Conservation (phyloP, 1,140 invertebrate species). For the Glossosoma conforme region DNA sequence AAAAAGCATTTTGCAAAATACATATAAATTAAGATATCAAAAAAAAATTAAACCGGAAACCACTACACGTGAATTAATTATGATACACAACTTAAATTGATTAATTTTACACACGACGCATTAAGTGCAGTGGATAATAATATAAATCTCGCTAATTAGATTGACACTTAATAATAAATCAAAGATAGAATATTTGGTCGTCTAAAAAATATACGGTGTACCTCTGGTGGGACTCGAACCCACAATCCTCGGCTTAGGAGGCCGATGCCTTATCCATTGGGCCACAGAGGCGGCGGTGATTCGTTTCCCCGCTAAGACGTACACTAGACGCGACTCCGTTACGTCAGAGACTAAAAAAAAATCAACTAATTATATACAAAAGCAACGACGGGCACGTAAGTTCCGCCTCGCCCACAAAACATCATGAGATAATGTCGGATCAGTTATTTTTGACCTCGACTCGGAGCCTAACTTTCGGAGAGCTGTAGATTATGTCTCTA, state of each 20-base stretch:
- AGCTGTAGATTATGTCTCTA: no score
- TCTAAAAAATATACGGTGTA: constrained; percentile 37
- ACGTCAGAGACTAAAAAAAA: constrained; percentile 22
- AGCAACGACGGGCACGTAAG: constrained; percentile 6
- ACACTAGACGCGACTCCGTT: constrained; percentile 17
- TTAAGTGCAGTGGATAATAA: no score
- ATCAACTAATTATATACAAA: constrained; percentile 21
- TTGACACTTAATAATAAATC: background rate
- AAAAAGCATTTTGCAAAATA: no score
- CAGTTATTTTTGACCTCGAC: no score
- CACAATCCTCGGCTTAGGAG: constrained; percentile 71
- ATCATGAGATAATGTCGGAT: no score
- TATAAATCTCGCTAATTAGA: no score
- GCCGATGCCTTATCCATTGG: constrained; percentile 73
- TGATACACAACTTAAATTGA: no score
- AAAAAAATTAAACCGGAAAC: no score
- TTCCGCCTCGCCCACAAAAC: constrained; percentile 5
- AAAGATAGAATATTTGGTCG: background rate
- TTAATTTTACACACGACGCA: no score
- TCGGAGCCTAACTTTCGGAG: no score
- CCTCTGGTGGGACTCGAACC: constrained; percentile 71
- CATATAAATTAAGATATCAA: no score
- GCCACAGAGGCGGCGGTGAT: constrained; percentile 55
- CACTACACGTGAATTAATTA: no score
- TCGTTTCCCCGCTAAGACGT: constrained; percentile 1